Conservation (phyloP, 2,888 invertebrate genomes). For the Pachymerium ferrugineum region DNA sequence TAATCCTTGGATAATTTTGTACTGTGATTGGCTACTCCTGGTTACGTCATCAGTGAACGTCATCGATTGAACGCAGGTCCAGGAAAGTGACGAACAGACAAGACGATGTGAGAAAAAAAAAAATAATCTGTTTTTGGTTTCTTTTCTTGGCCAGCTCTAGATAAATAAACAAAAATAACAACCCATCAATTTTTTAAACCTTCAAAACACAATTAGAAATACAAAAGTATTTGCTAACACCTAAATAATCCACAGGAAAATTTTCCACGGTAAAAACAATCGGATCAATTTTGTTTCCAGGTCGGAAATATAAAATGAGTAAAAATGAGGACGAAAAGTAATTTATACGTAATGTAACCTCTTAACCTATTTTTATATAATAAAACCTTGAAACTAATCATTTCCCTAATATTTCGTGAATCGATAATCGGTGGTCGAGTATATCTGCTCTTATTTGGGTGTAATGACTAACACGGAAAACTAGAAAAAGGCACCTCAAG, state of each 20-base stretch:
- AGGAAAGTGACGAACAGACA: too few species aligned
- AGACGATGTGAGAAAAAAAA: not conserved
- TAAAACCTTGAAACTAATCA: not conserved
- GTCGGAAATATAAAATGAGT: not conserved
- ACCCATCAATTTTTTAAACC: too few species aligned
- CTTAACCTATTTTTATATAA: not conserved
- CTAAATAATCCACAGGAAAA: too few species aligned
- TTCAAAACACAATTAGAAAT: too few species aligned
- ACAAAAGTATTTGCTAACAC: too few species aligned
- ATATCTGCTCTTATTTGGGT: not conserved
- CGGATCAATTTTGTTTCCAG: not conserved
- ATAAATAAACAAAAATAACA: not conserved
- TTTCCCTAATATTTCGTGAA: not conserved
- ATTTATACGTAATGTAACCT: not conserved
- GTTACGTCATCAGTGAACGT: not conserved
- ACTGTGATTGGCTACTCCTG: not conserved
- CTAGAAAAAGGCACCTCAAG: not conserved
- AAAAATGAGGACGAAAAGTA: not conserved
- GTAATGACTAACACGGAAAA: not conserved
- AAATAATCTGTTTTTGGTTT: not conserved
- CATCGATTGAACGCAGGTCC: not conserved
- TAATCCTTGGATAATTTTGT: not conserved
- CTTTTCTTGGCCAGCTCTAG: not conserved
- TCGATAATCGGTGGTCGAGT: not conserved
- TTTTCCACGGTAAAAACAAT: not conserved